phyloP scores from a whole-genome alignment of 2,888 invertebrate species.

The Leptopilina drosophilae region DNA sequence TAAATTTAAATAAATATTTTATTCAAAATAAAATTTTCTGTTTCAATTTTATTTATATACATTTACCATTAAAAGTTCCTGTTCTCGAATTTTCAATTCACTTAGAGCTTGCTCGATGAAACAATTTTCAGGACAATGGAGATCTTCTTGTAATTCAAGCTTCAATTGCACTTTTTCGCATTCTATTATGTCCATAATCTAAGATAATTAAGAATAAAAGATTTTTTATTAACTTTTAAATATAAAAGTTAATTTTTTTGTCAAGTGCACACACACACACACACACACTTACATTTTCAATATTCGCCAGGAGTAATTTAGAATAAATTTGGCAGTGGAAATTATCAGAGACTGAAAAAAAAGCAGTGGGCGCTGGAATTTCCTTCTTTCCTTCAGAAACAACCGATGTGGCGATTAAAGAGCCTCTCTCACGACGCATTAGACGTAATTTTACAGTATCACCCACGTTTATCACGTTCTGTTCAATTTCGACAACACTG shows the following conservation, averaged over 20 bases:
- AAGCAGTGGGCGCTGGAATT: constrained; percentile 66
- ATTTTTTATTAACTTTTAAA: neutral
- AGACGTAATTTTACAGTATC: constrained; percentile 87
- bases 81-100: constrained; percentile 80
- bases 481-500: constrained; percentile 82
- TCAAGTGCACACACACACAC: constrained; percentile 66
- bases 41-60: no score
- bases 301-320: constrained; percentile 87
- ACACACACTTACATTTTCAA: constrained; percentile 79
- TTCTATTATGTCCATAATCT: constrained; percentile 85
- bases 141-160: constrained; percentile 80
- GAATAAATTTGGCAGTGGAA: constrained; percentile 82
- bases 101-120: constrained; percentile 91
- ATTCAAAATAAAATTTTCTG: no score
- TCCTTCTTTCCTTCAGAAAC: constrained; percentile 71
- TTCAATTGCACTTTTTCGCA: constrained; percentile 83
- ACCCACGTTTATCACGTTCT: constrained; percentile 80
- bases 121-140: constrained; percentile 88
- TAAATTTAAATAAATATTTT: neutral
- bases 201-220: constrained; percentile 45
- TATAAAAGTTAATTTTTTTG: no score
- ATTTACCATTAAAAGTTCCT: constrained; percentile 53
- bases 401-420: constrained; percentile 80
- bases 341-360: constrained; percentile 77
- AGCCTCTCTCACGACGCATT: constrained; percentile 89